Evolutionary conservation across 2,888 invertebrate genomes (phyloP).

Genomic region (Agrochola lota): DNA sequence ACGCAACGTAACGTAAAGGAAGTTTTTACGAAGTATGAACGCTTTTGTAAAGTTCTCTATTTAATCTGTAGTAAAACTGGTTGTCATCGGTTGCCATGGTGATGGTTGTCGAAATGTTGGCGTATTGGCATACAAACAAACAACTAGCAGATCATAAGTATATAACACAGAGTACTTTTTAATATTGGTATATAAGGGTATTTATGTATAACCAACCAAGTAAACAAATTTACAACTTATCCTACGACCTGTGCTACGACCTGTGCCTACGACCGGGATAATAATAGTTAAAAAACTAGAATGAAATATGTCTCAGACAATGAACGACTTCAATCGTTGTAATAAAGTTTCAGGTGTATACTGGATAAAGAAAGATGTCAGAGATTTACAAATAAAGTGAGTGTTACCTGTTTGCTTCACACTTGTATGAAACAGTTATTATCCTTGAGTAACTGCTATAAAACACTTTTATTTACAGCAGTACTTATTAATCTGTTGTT

Average conservation of each 20-base stretch:
- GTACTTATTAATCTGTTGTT: not conserved
- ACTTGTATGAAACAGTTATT: not conserved
- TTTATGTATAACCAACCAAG: too few species aligned
- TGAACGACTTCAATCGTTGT: slow-evolving; percentile 81
- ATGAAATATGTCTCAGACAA: slow-evolving; percentile 46
- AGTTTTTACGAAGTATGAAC: too few species aligned
- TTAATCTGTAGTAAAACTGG: too few species aligned
- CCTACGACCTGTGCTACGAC: too few species aligned
- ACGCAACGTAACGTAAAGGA: not conserved
- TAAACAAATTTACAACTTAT: too few species aligned
- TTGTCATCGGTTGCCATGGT: slow-evolving; percentile 45
- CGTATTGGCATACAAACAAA: slow-evolving; percentile 8
- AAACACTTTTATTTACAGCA: not conserved
- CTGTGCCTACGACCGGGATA: not conserved
- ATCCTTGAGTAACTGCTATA: not conserved
- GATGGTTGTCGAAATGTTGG: slow-evolving; percentile 3
- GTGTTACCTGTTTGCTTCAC: slow-evolving; percentile 43
- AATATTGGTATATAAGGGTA: too few species aligned
- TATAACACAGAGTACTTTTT: too few species aligned
- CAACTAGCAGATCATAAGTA: not conserved
- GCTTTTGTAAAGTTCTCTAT: not conserved
- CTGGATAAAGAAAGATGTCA: slow-evolving; percentile 87
- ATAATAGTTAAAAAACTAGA: not conserved
- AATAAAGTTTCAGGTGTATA: slow-evolving; percentile 87
- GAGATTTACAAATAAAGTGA: slow-evolving; percentile 89